These are phyloP conservation scores for Epinephelus lanceolatus DNA, from an alignment of 2,113 vertebrate species.

Conservation along the genomic window DNA sequence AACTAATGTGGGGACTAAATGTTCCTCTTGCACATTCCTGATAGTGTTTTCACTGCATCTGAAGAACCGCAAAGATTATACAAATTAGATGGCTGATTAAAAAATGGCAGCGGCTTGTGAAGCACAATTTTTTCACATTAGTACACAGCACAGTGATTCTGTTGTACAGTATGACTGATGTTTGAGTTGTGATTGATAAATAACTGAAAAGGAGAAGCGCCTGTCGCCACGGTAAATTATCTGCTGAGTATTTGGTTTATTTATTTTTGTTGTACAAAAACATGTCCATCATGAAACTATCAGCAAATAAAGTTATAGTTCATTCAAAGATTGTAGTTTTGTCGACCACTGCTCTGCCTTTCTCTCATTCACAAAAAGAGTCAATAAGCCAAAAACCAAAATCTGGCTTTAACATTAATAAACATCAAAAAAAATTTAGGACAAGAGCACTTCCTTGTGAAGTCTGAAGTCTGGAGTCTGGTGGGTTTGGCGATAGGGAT, in stretches of 20 bases:
- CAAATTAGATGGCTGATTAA: not conserved
- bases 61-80: not conserved
- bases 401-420: not conserved
- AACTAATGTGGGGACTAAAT: not conserved
- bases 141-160: not conserved
- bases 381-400: too few relatives aligned
- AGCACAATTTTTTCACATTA: not conserved
- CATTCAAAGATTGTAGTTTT: not conserved
- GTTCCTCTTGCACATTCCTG: not conserved
- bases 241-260: too few relatives aligned
- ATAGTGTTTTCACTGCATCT: not conserved
- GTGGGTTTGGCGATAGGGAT: too few relatives aligned
- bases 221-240: too few relatives aligned
- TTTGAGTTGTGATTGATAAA: not conserved
- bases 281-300: too few relatives aligned
- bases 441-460: not conserved
- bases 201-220: not conserved
- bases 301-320: too few relatives aligned
- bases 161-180: not conserved
- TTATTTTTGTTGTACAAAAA: too few relatives aligned
- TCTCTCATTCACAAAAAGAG: too few relatives aligned
- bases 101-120: not conserved
- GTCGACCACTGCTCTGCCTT: not conserved
- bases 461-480: too few relatives aligned
- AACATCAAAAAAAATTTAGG: not conserved